Base-by-base conservation (phyloP, 92 coral and sea anemone species). In the Paramuricea clavata region DNA sequence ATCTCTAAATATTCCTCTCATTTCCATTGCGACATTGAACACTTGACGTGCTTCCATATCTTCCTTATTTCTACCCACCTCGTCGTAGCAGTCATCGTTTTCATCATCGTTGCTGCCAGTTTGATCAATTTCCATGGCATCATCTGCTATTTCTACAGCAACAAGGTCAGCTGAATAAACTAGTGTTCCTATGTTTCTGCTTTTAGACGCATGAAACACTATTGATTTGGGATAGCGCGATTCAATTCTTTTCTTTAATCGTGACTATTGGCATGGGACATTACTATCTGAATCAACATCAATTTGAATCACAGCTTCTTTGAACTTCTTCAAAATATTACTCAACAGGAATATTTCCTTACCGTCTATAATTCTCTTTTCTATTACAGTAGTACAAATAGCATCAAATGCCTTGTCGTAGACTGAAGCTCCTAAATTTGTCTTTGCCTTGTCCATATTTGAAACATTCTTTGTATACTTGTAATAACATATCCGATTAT, bases 11-110 rank as follows among this genome's bases (percentile, higher is more conserved):
- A 36, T 41, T 72, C 26, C 78, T 72, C 56, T 35, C 32, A 72
- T 22, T 34, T 72, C 52, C 78, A 72, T 72, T 72, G 78, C 78
- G 0, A 72, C 78, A 72, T 72, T 17, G 21, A 72, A 72, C 54
- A 72, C 26, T 72, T 72, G 52, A 44, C 78, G 30, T 0, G 54
- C 32, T 34, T 9, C 41, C 39, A 26, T 65, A 65, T 65, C 72
- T 1, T 44, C 44, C 4, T 4, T 39, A 39, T 39, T 22, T 28
- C 19, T 1, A 67, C 35, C 21, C 12, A 28, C 74, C 39, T 67
- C 74, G 1, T 67, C 43, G 74, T 67, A 22, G 33, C 35, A 25
- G 74, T 30, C 74, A 67, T 67, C 74, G 74, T 67, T 34, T 1
- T 49, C 54, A 25, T 12, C 34, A 34, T 34, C 43, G 39, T 31